phyloP scores from a whole-genome alignment of 2,888 invertebrate genomes.

The Chaitophorus viminalis region DNA sequence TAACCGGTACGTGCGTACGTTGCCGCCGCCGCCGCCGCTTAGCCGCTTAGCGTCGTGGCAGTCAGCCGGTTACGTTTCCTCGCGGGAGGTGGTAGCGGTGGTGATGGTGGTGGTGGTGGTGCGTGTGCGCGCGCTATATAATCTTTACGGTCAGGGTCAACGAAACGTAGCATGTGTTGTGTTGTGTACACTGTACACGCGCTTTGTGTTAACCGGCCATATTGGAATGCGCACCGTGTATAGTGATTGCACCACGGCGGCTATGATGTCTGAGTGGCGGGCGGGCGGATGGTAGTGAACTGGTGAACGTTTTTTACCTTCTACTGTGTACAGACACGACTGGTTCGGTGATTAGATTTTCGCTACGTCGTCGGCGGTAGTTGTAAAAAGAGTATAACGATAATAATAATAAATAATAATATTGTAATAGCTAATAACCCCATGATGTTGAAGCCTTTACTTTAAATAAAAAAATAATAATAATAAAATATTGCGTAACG shows the following conservation, averaged over 20 bases:
- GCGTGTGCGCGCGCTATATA: not conserved
- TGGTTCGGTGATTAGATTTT: not conserved
- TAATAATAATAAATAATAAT: no score
- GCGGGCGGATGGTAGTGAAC: no score
- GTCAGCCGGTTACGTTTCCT: not conserved
- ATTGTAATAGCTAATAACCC: no score
- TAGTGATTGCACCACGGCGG: constrained; percentile 25
- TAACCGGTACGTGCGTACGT: not conserved
- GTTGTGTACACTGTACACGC: constrained; percentile 53
- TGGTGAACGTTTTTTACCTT: not conserved
- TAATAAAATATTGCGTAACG: not conserved
- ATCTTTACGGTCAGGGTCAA: constrained; percentile 60
- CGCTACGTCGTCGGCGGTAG: no score
- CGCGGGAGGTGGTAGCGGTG: not conserved
- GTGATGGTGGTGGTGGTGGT: not conserved
- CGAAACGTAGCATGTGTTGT: constrained; percentile 39
- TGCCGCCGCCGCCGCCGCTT: not conserved
- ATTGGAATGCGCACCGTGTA: constrained; percentile 42
- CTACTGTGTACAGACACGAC: no score
- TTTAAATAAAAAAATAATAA: no score
- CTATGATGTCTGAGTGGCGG: no score
- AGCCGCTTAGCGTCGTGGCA: not conserved
- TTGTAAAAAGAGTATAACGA: not conserved
- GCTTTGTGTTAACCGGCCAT: constrained; percentile 61
- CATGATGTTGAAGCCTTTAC: no score